A percentile compares a stretch with the other conserved stretches of the same genome.
These are phyloP conservation scores for Volucella inanis DNA, from an alignment of 2,888 invertebrate species.

Conservation along the genomic window DNA sequence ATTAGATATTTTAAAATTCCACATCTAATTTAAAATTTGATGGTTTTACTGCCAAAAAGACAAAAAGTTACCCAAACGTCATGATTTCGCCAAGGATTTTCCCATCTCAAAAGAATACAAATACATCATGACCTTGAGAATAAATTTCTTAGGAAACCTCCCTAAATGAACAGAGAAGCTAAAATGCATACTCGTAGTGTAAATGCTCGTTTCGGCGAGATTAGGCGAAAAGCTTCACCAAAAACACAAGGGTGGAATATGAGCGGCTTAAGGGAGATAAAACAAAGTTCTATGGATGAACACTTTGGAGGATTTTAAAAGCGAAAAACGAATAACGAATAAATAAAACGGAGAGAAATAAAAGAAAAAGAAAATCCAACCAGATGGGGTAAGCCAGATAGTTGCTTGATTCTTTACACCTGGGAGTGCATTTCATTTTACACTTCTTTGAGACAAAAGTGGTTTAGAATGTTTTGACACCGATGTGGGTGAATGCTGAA, in stretches of 20 bases:
- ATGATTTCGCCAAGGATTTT: constrained; percentile 21
- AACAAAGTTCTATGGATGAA: constrained; percentile 44
- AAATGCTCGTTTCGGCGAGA: constrained; percentile 48
- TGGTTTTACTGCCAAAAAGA: background rate
- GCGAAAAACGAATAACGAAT: background rate
- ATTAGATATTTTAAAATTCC: constrained; percentile 2
- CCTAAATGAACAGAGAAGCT: constrained; percentile 6
- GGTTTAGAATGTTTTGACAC: constrained; percentile 6
- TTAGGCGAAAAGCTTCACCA: constrained; percentile 58
- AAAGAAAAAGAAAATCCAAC: constrained; percentile 22
- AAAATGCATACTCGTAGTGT: constrained; percentile 19
- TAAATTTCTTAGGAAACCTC: constrained; percentile 1
- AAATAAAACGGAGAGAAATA: background rate
- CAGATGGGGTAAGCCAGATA: constrained; percentile 17
- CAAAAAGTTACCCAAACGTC: background rate
- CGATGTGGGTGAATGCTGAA: no score
- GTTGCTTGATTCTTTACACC: constrained; percentile 28
- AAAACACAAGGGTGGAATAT: constrained; percentile 60
- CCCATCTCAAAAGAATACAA: background rate
- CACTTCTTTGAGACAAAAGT: constrained; percentile 23
- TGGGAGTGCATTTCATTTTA: constrained; percentile 26
- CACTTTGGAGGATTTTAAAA: constrained; percentile 45
- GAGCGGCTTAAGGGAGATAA: constrained; percentile 65
- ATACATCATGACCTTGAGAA: constrained; percentile 11
- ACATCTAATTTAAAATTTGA: background rate